Base-by-base conservation (phyloP, 1,140 invertebrate species). In the Ceratoteleas bidentatus region DNA sequence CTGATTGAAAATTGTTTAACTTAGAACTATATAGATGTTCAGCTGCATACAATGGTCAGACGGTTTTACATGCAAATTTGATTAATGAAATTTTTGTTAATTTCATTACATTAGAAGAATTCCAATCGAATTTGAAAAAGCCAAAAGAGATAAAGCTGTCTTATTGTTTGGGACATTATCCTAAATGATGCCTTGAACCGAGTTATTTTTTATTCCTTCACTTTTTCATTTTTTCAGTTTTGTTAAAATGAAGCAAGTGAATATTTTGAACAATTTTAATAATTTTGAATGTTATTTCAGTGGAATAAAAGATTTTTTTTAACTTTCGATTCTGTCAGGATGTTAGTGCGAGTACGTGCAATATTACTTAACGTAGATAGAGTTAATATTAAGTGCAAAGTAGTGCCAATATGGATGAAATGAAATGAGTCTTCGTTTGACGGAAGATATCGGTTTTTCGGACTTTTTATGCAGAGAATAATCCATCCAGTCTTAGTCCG, bases 381-480 rank as follows among this genome's bases (percentile, higher is more conserved):
- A 3, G 60, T 10, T 64, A 38, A n/a, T 36, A 36, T 33, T 58
- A 24, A 24, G 24, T 24, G 24, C 33, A 49, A 64, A 43, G 64
- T 68, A 68, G 64, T 68, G 64, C 64, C 64, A 68, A 68, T 56
- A 57, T 33, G 8, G 34, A 14, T 62, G 0, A 14, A 32, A 14
- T 45, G 33, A 60, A 60, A 10, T 6, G 24, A 32, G 8, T 45
- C 32, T 50, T 9, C 40, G n/a, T 43, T 43, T 43, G n/a, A 43
- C 2, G 40, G 6, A 62, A 49, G 6, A 54, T 24, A 65, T 11
- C 7, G n/a, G 8, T 43, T 2, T 43, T 43, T 43, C 40, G 40
- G 14, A 70, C 53, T 13, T 10, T 32, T 15, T 11, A 13, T 69
- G 11, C 24, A 4, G 24, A 24, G 24, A 24, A 40, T 32, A 60